Percentiles rank a stretch among this genome's conserved stretches.
Conservation (phyloP, 2,113 vertebrate genomes). For the Hylia prasina region DNA sequence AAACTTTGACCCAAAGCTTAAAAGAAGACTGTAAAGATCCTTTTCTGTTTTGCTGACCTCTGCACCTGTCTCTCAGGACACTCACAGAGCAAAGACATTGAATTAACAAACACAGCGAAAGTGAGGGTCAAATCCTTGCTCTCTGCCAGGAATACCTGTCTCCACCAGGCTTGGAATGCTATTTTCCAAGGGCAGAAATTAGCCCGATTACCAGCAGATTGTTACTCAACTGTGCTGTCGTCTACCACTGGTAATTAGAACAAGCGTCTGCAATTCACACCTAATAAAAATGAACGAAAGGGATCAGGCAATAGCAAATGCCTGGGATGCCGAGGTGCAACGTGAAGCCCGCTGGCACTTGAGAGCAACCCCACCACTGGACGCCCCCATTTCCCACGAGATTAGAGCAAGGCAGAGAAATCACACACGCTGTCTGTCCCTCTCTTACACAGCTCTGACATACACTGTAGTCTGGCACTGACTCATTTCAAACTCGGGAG, state of each 20-base stretch:
- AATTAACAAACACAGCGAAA: neutral
- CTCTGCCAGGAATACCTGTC: neutral
- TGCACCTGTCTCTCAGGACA: neutral
- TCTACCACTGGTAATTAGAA: neutral
- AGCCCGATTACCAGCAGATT: neutral
- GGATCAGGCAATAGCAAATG: neutral
- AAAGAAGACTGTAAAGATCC: neutral
- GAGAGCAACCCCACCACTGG: neutral
- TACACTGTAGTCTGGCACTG: neutral
- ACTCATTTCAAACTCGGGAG: neutral
- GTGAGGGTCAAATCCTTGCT: neutral
- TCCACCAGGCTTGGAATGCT: neutral
- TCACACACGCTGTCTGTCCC: neutral
- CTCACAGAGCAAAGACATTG: neutral
- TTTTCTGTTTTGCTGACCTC: neutral
- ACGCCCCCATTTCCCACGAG: neutral
- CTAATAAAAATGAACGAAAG: neutral
- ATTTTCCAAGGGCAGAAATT: neutral
- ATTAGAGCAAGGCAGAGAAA: neutral
- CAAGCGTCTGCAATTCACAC: neutral
- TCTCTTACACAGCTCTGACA: neutral
- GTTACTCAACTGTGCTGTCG: neutral
- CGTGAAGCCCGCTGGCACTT: neutral
- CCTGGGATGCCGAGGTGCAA: accelerated
- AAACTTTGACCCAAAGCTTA: neutral